These are phyloP conservation scores for Catalaphyllia jardinei DNA, from an alignment of 64 coral and sea anemone genomes.

Conservation along the genomic window DNA sequence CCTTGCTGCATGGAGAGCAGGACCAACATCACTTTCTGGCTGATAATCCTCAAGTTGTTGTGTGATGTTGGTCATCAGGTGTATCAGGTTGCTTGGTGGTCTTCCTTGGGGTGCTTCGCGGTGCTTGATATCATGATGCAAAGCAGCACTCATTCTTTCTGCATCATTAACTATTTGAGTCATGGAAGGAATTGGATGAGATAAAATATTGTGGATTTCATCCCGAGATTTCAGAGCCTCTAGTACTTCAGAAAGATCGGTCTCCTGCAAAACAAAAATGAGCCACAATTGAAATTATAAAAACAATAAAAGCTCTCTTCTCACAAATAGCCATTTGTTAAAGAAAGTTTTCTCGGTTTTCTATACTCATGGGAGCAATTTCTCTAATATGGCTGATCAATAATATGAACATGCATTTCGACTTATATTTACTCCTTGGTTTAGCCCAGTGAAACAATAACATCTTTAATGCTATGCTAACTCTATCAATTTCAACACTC, in stretches of 20 bases:
- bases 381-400: too few species aligned
- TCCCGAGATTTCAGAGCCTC: not conserved
- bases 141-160: too few species aligned
- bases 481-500: too few species aligned
- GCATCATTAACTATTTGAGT: too few species aligned
- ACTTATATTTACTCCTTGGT: too few species aligned
- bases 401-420: too few species aligned
- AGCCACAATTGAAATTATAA: not conserved
- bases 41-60: not conserved
- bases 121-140: not conserved
- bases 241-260: not conserved
- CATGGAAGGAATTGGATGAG: too few species aligned
- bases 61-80: conserved; percentile 7
- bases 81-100: not conserved
- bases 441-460: too few species aligned
- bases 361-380: too few species aligned
- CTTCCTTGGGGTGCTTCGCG: not conserved
- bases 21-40: conserved; percentile 18
- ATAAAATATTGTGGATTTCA: too few species aligned
- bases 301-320: not conserved
- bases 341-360: too few species aligned
- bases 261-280: not conserved
- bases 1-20: conserved; percentile 12
- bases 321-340: not conserved
- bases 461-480: too few species aligned